Evolutionary conservation across 2,888 invertebrate genomes (phyloP).

Genomic region (Drosophila diplacantha): DNA sequence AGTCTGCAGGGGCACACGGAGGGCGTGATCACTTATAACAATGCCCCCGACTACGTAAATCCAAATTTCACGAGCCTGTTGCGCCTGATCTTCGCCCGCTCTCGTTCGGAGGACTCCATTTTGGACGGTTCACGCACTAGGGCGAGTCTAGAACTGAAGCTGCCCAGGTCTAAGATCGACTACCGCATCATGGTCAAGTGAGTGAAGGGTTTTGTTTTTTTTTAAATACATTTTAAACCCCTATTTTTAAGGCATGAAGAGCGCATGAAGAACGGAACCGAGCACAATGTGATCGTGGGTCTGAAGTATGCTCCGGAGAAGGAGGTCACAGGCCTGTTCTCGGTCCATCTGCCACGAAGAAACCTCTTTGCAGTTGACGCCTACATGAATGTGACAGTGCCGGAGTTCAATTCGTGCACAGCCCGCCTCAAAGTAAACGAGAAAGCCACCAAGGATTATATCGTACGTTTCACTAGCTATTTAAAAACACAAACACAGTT

Average conservation of each 20-base stretch:
- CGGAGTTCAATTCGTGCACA: constrained; percentile 85
- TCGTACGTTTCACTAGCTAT: constrained; percentile 78
- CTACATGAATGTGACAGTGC: constrained; percentile 85
- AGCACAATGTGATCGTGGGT: constrained; percentile 79
- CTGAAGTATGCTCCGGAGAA: constrained; percentile 81
- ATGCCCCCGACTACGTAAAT: constrained; percentile 81
- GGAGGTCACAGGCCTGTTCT: constrained; percentile 80
- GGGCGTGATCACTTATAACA: constrained; percentile 83
- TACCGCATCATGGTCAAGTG: constrained; percentile 81
- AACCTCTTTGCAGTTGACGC: constrained; percentile 84
- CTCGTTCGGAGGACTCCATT: constrained; percentile 81
- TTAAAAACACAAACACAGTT: too few species aligned
- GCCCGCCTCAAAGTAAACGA: constrained; percentile 84
- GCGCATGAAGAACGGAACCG: constrained; percentile 79
- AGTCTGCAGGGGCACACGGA: constrained; percentile 86
- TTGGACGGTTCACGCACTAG: constrained; percentile 79
- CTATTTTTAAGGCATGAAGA: constrained; percentile 73
- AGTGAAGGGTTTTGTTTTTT: constrained; percentile 22
- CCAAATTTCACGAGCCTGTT: constrained; percentile 81
- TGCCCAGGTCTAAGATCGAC: constrained; percentile 83
- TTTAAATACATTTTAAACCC: rapidly evolving
- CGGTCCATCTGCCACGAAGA: constrained; percentile 83
- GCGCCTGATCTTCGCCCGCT: constrained; percentile 81
- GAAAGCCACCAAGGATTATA: constrained; percentile 82
- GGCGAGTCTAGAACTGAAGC: constrained; percentile 81